Percentiles rank a stretch among this genome's conserved stretches.
Evolutionary conservation across 2,113 vertebrate genomes (phyloP).

Genomic region (Ctenomys sociabilis): DNA sequence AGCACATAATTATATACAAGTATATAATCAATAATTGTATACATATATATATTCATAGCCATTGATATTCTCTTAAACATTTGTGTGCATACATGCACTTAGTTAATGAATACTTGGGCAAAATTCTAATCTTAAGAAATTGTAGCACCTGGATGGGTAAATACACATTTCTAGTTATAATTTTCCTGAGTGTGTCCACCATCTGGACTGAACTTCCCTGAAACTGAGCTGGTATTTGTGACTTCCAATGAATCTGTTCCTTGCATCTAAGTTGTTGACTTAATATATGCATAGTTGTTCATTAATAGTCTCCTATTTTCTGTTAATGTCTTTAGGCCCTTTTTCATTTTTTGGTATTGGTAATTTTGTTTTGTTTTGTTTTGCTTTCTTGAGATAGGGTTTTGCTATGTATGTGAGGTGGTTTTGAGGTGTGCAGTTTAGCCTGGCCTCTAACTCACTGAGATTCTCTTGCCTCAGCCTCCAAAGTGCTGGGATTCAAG

Average conservation of each 20-base stretch:
- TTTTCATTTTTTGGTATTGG: neutral
- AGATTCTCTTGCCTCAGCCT: neutral
- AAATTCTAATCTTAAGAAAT: neutral
- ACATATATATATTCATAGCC: neutral
- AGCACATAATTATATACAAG: neutral
- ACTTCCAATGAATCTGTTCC: neutral
- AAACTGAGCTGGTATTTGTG: neutral
- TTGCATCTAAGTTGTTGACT: neutral
- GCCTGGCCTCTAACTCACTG: neutral
- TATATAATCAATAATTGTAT: neutral
- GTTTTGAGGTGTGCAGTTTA: neutral
- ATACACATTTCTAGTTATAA: neutral
- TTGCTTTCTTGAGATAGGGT: neutral
- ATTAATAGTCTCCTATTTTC: neutral
- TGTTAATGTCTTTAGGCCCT: neutral
- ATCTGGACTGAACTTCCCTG: neutral
- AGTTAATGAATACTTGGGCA: slow-evolving; percentile 13
- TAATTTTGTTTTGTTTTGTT: neutral
- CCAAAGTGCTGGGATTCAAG: neutral
- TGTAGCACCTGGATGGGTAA: neutral
- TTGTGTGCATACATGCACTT: neutral
- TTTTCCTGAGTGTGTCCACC: neutral
- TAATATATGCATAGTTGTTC: neutral
- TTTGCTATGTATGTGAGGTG: neutral
- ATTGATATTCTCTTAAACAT: neutral